Evolutionary conservation across 2,797 vertebrate genomes (phyloP), one percentile per base, ranked within the genome.

Genomic region (Valencia hispanica): DNA sequence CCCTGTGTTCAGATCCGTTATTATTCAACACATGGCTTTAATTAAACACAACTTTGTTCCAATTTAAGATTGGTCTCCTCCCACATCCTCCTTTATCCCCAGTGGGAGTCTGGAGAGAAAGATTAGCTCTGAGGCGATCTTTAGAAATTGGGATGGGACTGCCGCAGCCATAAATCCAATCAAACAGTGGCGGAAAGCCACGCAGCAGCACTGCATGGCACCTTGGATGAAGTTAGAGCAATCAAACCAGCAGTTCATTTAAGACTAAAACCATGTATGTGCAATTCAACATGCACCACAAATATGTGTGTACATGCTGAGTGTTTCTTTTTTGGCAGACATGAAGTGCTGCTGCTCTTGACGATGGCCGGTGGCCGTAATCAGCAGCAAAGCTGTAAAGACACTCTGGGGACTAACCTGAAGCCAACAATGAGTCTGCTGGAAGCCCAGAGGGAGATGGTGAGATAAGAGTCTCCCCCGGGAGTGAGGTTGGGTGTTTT

Each of bases 81-180:
- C 89, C 88, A 91, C 89, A 87, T 68, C 74, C 85, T 88, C 81
- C 81, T 88, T 89, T 86, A 87, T 91, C 79, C 87, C 82, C 89
- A 71, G 83, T 74, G 81, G 76, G 79, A 92, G 91, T 82, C 90
- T 91, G 88, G 77, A 78, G 78, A 89, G 79, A 81, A 79, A 90
- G 89, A 94, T 93, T 92, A 92, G 89, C 87, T 88, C 43, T 70
- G 32, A 92, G 88, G 87, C 89, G 91, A 92, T 89, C 89, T 91
- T 88, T 59, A 79, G 84, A 89, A 92, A 93, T 89, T 88, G 87
- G 80, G 84, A 90, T 86, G 87, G 81, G 88, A 87, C 87, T 84
- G 87, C 85, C 48, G 86, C 87, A 91, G 89, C 89, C 90, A 89
- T 91, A 92, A 93, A 94, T 93, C 91, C 91, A 91, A 91, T 89